phyloP scores from a whole-genome alignment of 2,797 vertebrate genomes.

The Gymnodraco acuticeps region DNA sequence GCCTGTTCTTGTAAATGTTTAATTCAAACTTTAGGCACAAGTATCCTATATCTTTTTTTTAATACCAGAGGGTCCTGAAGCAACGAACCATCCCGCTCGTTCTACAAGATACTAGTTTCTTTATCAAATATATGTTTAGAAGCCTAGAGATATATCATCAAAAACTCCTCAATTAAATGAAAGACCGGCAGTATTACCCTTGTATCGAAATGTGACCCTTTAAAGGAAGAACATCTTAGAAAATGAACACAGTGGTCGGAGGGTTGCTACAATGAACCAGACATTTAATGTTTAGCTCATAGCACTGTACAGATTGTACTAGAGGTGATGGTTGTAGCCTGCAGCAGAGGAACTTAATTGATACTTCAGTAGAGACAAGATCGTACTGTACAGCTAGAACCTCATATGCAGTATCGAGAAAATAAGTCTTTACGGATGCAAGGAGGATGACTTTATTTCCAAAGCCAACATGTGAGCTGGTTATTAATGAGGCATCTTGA shows the following conservation, averaged over 20 bases:
- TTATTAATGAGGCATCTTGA: slow-evolving; percentile 25
- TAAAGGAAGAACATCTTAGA: neutral
- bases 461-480: neutral
- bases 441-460: neutral
- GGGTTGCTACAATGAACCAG: neutral
- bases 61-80: slow-evolving; percentile 18
- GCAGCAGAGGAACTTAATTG: slow-evolving; percentile 24
- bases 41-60: slow-evolving; percentile 15
- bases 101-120: neutral
- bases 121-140: slow-evolving; percentile 19
- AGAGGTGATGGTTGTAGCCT: slow-evolving; percentile 24
- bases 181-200: slow-evolving; percentile 8
- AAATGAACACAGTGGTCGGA: neutral
- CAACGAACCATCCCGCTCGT: slow-evolving; percentile 5
- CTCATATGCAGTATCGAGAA: slow-evolving; percentile 10
- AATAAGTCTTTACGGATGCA: slow-evolving; percentile 1
- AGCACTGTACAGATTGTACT: neutral
- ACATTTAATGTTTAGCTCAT: neutral
- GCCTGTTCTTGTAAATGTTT: neutral
- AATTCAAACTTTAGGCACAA: slow-evolving; percentile 22
- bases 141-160: slow-evolving; percentile 5
- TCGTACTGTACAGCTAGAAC: neutral
- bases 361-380: slow-evolving; percentile 23
- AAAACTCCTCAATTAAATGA: neutral
- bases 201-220: neutral